A percentile compares a stretch with the other conserved stretches of the same genome.
These are phyloP conservation scores for Drosophila kambysellisi DNA, from an alignment of 2,888 invertebrate genomes.

Conservation along the genomic window DNA sequence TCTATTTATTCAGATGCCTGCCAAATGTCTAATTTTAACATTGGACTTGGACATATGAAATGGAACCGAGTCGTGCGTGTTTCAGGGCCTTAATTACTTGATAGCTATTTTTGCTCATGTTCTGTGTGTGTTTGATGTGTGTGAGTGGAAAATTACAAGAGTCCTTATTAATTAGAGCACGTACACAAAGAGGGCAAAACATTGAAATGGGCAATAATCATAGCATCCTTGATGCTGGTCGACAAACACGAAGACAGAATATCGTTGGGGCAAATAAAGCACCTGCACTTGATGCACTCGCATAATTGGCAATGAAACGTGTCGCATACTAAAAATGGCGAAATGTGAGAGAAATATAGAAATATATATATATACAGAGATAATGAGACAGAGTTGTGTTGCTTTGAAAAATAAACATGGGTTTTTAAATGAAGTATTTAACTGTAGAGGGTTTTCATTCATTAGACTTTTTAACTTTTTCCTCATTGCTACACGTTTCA, in stretches of 20 bases:
- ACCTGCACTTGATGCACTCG: constrained; percentile 61
- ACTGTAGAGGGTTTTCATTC: neutral
- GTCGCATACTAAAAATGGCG: constrained; percentile 45
- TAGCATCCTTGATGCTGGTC: constrained; percentile 32
- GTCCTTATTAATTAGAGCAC: constrained; percentile 73
- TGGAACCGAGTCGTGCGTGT: constrained; percentile 37
- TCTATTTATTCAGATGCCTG: neutral
- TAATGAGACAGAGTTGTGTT: neutral
- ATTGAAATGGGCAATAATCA: constrained; percentile 59
- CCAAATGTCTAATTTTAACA: constrained; percentile 11
- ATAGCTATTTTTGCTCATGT: constrained; percentile 40
- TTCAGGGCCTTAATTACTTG: constrained; percentile 66
- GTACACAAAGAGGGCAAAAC: constrained; percentile 43
- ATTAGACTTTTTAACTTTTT: neutral
- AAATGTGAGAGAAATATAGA: neutral
- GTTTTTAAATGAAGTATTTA: neutral
- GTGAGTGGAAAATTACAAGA: constrained; percentile 42
- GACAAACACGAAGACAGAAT: neutral
- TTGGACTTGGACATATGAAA: constrained; percentile 19
- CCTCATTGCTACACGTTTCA: constrained; percentile 32
- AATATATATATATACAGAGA: neutral
- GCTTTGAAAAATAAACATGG: neutral
- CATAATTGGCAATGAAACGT: constrained; percentile 62
- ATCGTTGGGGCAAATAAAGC: neutral
- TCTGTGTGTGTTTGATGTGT: constrained; percentile 19